Conservation (phyloP, 1,140 invertebrate genomes). For the Neodiprion fabricii region DNA sequence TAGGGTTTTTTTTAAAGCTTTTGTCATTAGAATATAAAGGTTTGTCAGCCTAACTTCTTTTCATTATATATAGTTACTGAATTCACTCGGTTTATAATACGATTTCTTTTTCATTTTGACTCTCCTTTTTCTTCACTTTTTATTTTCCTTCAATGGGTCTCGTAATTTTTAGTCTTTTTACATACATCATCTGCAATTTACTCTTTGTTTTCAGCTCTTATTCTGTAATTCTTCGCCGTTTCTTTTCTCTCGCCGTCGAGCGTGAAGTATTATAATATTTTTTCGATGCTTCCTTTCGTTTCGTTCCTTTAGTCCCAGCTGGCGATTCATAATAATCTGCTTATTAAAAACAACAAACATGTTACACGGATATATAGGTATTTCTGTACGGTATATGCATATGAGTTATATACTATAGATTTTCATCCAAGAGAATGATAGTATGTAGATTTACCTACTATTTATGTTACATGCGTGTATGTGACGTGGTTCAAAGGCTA, state of each 20-base stretch:
- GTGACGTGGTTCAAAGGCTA: too few relatives aligned
- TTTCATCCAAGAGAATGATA: too few relatives aligned
- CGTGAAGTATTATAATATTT: neutral
- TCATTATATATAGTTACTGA: neutral
- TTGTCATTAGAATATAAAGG: constrained; percentile 15
- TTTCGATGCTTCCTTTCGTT: neutral
- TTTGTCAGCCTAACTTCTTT: neutral
- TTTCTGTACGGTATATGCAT: too few relatives aligned
- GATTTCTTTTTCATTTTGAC: neutral
- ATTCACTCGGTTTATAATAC: too few relatives aligned
- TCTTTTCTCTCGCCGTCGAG: neutral
- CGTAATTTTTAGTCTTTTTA: neutral
- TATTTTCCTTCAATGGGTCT: neutral
- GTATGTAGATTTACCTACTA: too few relatives aligned
- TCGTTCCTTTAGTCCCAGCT: neutral
- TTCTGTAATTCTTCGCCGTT: neutral
- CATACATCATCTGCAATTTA: neutral
- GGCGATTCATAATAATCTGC: too few relatives aligned
- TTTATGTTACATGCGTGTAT: too few relatives aligned
- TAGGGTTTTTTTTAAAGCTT: neutral
- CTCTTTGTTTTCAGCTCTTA: neutral
- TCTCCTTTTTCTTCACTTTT: neutral
- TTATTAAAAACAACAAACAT: too few relatives aligned
- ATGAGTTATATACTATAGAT: too few relatives aligned
- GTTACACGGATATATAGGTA: too few relatives aligned